These are phyloP conservation scores for Diplosoma virens DNA, from an alignment of 23 tunicate species.

Conservation along the genomic window DNA sequence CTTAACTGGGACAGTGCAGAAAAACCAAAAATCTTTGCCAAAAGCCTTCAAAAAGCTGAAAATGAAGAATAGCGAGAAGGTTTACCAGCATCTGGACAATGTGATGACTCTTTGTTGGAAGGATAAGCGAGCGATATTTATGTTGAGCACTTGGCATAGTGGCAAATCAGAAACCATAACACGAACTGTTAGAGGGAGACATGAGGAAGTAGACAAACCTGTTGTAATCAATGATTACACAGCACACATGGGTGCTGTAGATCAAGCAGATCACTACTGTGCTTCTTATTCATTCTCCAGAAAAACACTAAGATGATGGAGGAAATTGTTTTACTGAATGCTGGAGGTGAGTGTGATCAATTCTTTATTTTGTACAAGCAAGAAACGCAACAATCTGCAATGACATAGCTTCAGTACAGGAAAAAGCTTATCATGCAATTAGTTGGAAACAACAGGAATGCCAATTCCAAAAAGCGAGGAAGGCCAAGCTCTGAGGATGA, in stretches of 20 bases:
- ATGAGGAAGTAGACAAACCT: constrained; percentile 1
- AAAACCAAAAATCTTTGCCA: not conserved
- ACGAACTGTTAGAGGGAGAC: constrained; percentile 3
- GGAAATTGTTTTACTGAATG: constrained; percentile 8
- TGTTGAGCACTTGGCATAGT: constrained; percentile 16
- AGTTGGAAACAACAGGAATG: not conserved
- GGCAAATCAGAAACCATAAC: not conserved
- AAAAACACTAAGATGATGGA: constrained; percentile 23
- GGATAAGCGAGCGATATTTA: constrained; percentile 3
- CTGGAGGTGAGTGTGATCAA: constrained; percentile 17
- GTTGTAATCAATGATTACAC: constrained; percentile 9
- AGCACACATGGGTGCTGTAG: constrained; percentile 13
- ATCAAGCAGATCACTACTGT: constrained; percentile 9
- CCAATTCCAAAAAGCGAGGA: not conserved
- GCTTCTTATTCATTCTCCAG: constrained; percentile 6
- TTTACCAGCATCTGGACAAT: constrained; percentile 16
- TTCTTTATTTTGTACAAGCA: not conserved
- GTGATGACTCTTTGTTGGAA: constrained; percentile 17
- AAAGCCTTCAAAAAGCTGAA: not conserved
- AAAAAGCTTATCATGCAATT: constrained; percentile 9
- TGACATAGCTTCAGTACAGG: too few species aligned
- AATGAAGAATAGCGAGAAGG: not conserved
- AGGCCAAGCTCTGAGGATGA: constrained; percentile 5
- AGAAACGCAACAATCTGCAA: not conserved
- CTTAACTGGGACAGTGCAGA: constrained; percentile 11